Conservation (phyloP, 2,797 vertebrate genomes). For the Scomberomorus guttatus region DNA sequence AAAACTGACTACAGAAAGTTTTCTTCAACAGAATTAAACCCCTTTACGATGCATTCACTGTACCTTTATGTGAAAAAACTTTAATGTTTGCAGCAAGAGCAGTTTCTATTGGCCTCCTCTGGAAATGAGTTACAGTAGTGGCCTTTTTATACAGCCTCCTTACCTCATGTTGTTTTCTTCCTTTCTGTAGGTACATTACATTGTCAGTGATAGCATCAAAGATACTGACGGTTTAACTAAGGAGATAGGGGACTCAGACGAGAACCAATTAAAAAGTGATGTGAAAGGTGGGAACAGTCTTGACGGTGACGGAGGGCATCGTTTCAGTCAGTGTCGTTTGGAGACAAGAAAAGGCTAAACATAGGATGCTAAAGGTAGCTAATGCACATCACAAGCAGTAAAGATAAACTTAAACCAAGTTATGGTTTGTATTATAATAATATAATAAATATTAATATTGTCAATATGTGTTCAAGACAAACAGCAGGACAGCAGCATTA, state of each 20-base stretch:
- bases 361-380: neutral
- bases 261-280: conserved; percentile 30
- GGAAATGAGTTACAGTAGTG: neutral
- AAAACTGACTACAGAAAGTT: neutral
- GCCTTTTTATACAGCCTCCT: neutral
- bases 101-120: neutral
- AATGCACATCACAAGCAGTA: too few relatives aligned
- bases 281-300: neutral
- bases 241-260: conserved; percentile 3
- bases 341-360: too few relatives aligned
- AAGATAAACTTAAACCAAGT: too few relatives aligned
- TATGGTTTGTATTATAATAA: too few relatives aligned
- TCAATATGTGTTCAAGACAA: too few relatives aligned
- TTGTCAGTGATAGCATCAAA: conserved; percentile 6
- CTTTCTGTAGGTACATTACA: neutral
- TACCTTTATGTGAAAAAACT: too few relatives aligned
- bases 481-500: too few relatives aligned
- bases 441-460: too few relatives aligned
- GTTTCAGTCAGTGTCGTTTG: neutral
- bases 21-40: neutral
- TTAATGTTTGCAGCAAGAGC: neutral
- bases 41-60: neutral
- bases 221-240: neutral
- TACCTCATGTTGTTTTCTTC: conserved; percentile 9
- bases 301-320: neutral